phyloP scores from a whole-genome alignment of 2,888 invertebrate genomes.

The Flexamia atlantica region DNA sequence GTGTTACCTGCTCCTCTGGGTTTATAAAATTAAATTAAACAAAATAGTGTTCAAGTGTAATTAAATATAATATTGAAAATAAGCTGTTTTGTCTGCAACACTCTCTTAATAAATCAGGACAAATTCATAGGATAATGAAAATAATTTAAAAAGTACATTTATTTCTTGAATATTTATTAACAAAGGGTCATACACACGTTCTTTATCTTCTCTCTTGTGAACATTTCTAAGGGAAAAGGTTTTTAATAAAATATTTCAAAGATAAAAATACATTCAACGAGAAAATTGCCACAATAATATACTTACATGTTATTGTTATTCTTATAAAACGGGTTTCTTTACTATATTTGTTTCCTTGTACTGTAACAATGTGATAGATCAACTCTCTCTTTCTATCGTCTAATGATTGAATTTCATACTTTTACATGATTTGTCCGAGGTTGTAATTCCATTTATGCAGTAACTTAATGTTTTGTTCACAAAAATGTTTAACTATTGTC shows the following conservation, averaged over 20 bases:
- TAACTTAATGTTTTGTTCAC: constrained; percentile 19
- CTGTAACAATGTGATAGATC: constrained; percentile 63
- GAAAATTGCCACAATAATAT: constrained; percentile 65
- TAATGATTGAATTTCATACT: constrained; percentile 57
- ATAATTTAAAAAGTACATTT: not conserved
- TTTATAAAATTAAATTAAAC: no score
- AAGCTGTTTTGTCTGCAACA: no score
- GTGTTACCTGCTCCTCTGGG: no score
- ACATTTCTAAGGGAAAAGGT: constrained; percentile 64
- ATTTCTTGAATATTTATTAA: constrained; percentile 59
- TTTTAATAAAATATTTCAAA: constrained; percentile 65
- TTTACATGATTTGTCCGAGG: constrained; percentile 43
- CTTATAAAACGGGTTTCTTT: constrained; percentile 62
- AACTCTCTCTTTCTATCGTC: constrained; percentile 65
- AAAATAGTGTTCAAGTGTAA: no score
- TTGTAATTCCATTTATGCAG: constrained; percentile 8
- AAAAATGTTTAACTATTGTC: constrained; percentile 41
- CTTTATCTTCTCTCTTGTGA: constrained; percentile 61
- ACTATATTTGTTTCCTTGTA: constrained; percentile 64
- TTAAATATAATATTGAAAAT: no score
- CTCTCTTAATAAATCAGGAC: not conserved
- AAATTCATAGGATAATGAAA: not conserved
- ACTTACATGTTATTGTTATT: constrained; percentile 62
- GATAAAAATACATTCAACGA: constrained; percentile 66
- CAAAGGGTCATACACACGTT: constrained; percentile 63